These are phyloP conservation scores for Ia io DNA, from an alignment of 2,113 vertebrate genomes.

Conservation along the genomic window DNA sequence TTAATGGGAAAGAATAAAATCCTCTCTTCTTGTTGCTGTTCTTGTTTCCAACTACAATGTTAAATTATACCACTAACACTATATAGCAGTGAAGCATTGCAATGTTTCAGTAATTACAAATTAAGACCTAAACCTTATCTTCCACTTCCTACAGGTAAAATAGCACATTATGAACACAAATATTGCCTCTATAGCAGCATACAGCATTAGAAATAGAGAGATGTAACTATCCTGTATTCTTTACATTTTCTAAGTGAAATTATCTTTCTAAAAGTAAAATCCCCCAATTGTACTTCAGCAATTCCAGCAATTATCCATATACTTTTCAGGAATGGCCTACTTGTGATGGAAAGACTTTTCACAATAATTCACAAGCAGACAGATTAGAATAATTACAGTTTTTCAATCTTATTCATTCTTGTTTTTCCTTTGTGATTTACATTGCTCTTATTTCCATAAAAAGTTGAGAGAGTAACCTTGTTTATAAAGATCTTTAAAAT, in stretches of 20 bases:
- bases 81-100: not conserved
- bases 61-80: not conserved
- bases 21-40: not conserved
- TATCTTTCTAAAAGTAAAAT: conserved; percentile 5
- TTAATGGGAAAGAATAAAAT: not conserved
- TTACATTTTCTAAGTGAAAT: not conserved
- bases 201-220: not conserved
- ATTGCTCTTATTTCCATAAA: not conserved
- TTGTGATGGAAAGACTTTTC: not conserved
- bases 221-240: not conserved
- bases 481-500: not conserved
- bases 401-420: not conserved
- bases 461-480: not conserved
- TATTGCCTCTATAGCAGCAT: not conserved
- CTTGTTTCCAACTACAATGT: not conserved
- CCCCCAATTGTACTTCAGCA: not conserved
- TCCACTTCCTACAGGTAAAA: not conserved
- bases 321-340: not conserved
- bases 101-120: not conserved
- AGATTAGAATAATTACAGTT: not conserved
- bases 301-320: not conserved
- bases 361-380: not conserved
- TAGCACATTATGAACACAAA: not conserved
- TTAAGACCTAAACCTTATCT: not conserved
- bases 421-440: not conserved